phyloP scores from a whole-genome alignment of 37 sponge, comb jelly and placozoan species.

The Eunapius fragilis region DNA sequence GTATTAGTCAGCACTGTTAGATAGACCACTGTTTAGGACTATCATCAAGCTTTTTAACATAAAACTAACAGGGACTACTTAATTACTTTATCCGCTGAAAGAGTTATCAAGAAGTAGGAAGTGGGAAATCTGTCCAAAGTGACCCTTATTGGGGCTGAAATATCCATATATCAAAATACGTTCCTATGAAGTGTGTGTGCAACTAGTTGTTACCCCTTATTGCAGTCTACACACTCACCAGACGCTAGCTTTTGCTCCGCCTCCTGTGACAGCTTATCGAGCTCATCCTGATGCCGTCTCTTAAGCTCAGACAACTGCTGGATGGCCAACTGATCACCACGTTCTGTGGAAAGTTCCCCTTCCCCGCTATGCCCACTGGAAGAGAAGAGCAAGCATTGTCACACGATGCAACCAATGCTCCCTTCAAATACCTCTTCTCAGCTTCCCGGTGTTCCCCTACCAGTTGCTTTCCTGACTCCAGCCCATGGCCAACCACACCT shows the following conservation, averaged over 20 bases:
- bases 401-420: neutral
- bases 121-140: too few relatives aligned
- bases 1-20: too few relatives aligned
- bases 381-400: neutral
- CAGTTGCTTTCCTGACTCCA: neutral
- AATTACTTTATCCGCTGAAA: too few relatives aligned
- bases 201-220: too few relatives aligned
- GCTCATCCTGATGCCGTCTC: conserved; percentile 33
- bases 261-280: conserved; percentile 20
- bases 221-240: conserved; percentile 27
- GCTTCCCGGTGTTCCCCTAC: neutral
- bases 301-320: conserved; percentile 14
- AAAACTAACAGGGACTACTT: too few relatives aligned
- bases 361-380: neutral
- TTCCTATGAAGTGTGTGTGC: neutral
- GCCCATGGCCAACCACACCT: neutral
- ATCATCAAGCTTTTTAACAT: too few relatives aligned
- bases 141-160: too few relatives aligned
- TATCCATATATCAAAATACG: neutral
- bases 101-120: too few relatives aligned
- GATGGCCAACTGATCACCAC: conserved; percentile 11
- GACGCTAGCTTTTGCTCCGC: conserved; percentile 22
- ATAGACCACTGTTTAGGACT: too few relatives aligned
- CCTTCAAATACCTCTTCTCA: neutral
- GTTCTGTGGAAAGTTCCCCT: neutral